Conservation (phyloP, 2,797 vertebrate species). For the Pseudomugil tenellus region DNA sequence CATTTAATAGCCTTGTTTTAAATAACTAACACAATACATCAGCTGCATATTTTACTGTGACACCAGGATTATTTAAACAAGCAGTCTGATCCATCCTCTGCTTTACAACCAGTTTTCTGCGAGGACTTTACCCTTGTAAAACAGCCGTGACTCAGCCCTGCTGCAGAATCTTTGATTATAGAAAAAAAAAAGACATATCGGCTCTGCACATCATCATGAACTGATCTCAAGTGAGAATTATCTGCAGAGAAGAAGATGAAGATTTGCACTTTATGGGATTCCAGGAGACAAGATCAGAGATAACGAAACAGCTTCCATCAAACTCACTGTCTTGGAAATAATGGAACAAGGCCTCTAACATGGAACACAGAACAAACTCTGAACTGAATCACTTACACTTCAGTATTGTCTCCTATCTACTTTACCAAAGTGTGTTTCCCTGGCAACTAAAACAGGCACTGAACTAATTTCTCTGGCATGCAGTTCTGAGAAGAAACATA, state of each 20-base stretch:
- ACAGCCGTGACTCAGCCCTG: constrained; percentile 8
- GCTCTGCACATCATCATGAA: constrained; percentile 8
- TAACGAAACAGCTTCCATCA: constrained; percentile 44
- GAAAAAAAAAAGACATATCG: constrained; percentile 7
- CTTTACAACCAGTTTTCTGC: constrained; percentile 3
- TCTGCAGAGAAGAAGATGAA: constrained; percentile 20
- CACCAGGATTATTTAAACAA: constrained; percentile 22
- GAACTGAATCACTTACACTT: constrained; percentile 39
- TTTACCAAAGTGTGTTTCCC: constrained; percentile 31
- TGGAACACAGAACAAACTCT: constrained; percentile 3
- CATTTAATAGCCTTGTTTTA: constrained; percentile 58
- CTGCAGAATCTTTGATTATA: constrained; percentile 33
- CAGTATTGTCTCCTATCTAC: constrained; percentile 30
- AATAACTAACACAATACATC: constrained; percentile 56
- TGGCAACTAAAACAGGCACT: constrained; percentile 57
- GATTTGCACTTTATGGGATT: constrained; percentile 30
- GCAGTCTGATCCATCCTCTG: constrained; percentile 2
- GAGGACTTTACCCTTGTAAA: constrained; percentile 16
- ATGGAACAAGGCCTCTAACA: constrained; percentile 26
- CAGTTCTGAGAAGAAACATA: constrained; percentile 49
- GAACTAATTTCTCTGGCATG: constrained; percentile 36
- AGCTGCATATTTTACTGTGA: constrained; percentile 19
- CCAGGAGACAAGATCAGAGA: constrained; percentile 27
- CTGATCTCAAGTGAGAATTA: constrained; percentile 26
- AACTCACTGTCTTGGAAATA: constrained; percentile 36